Base-by-base conservation (phyloP, 2,113 vertebrate species). In the Solenodon paradoxus region DNA sequence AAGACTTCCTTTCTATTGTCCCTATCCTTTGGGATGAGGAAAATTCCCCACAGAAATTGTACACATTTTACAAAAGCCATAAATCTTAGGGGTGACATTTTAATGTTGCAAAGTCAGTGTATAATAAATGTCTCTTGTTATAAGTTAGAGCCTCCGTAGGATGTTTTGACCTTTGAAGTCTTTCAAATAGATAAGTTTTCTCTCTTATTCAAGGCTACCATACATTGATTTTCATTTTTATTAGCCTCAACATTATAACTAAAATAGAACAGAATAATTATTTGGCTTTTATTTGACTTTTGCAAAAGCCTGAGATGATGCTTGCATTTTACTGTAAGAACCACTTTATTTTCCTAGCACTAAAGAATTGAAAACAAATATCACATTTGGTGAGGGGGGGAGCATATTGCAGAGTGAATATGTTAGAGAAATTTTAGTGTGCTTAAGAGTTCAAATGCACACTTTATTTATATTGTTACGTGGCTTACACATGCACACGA, bases 1-100 rank as follows among this genome's bases (percentile, higher is more conserved):
- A 98, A 98, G 80, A 53, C 94, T 98, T 98, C 98, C 93, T 95
- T 94, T 95, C 98, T 98, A 95, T 96, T 96, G 96, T 98, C 88
- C 88, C 87, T 77, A 69, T 98, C 96, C 95, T 97, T 97, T 96
- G 95, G 96, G 98, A 98, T 97, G 95, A 97, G 69, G 40, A 98
- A 80, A 79, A 88, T 98, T 98, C 84, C 97, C 95, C 97, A 97
- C 95, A 98, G 98, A 98, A 98, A 98, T 96, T 96, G 96, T 96
- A 72, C 96, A 98, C 97, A 95, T 97, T 98, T 98, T 96, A 80
- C 94, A 97, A 97, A 97, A 97, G 53, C 68, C 42, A 72, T 96
- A 95, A 97, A 97, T 95, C 32, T 63, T 49, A 53, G 64, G n/a
- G 49, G 95, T 97, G 93, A 91, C 83, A 86, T 79, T 96, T 96